Conservation (phyloP, 2,888 invertebrate genomes). For the Amphipyra berbera region DNA sequence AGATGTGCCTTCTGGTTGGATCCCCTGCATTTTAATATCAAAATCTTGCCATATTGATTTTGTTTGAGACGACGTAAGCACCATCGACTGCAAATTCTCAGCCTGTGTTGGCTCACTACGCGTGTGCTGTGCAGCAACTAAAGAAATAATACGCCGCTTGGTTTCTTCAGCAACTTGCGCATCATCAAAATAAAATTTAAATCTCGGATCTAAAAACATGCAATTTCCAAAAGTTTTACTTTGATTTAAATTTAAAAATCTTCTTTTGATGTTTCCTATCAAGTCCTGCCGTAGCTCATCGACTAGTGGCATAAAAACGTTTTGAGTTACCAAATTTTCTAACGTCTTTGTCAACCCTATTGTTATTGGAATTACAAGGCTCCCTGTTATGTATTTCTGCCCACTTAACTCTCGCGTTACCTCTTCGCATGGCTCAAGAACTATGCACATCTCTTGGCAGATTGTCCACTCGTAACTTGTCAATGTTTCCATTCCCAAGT, state of each 20-base stretch:
- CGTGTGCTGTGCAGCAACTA: too few species aligned
- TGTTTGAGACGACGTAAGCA: too few species aligned
- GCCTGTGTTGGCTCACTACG: too few species aligned
- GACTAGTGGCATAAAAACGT: slow-evolving; percentile 1
- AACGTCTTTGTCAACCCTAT: slow-evolving; percentile 16
- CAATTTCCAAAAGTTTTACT: slow-evolving; percentile 25
- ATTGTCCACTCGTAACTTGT: neutral
- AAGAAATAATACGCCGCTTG: neutral
- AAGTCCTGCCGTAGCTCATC: slow-evolving; percentile 13
- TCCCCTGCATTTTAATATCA: slow-evolving; percentile 16
- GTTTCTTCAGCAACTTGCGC: neutral
- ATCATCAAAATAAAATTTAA: slow-evolving; percentile 35
- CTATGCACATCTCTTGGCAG: neutral
- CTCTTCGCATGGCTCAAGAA: slow-evolving; percentile 11
- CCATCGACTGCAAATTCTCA: too few species aligned
- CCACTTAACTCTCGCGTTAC: slow-evolving; percentile 4
- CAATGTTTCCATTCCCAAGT: neutral
- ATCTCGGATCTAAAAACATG: slow-evolving; percentile 38
- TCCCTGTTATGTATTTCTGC: slow-evolving; percentile 10
- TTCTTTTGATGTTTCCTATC: slow-evolving; percentile 1
- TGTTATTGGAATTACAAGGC: slow-evolving; percentile 23
- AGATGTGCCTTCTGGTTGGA: slow-evolving; percentile 19
- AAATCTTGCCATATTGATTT: slow-evolving; percentile 27
- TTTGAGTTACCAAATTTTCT: neutral
- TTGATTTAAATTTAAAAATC: slow-evolving; percentile 16